Base-by-base conservation (phyloP, 2,888 invertebrate species). In the Lymantria dispar region DNA sequence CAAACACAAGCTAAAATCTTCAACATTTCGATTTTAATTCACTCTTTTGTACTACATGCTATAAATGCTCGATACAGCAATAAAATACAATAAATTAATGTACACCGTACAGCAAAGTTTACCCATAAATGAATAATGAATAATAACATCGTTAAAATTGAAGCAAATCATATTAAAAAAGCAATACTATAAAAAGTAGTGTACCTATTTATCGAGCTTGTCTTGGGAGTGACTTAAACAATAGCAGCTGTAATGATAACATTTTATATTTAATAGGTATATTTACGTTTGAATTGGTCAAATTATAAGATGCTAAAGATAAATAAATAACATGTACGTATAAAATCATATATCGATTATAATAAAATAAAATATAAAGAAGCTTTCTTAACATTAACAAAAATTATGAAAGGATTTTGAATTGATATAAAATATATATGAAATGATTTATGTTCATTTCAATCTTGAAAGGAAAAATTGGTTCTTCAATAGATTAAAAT, bases 201-300 rank as follows among this genome's bases (percentile, higher is more conserved):
- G 87, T 91, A 91, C 91, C 91, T 91, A 91, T 88, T 90, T 85
- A 78, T 73, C 71, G 88, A 78, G 81, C 66, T 80, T 85, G 82
- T 89, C 89, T 86, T 83, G 83, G 72, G 88, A 84, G 88, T 91
- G 91, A 87, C 88, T 91, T 88, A 91, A 87, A 75, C 91, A 91
- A 91, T 90, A 91, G 90, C 91, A 91, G 90, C 91, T 91, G 91
- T 74, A 91, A 91, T 73, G 3, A 40, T 69, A 88, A 89, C 70
- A 78, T 74, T 70, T 55, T 56, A 59, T 59, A 56, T 86, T 87
- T 84, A 87, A 78, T 86, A 70, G 74, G 70, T 75, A 80, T 73
- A 76, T 64, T 56, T 60, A 43, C 51, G 56, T 31, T 43, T 48
- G 52, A 48, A 47, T 43, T 36, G 13, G 36, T 47, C 44, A 15